These are phyloP conservation scores for Cabera pusaria DNA, from an alignment of 2,888 invertebrate genomes.

Conservation along the genomic window DNA sequence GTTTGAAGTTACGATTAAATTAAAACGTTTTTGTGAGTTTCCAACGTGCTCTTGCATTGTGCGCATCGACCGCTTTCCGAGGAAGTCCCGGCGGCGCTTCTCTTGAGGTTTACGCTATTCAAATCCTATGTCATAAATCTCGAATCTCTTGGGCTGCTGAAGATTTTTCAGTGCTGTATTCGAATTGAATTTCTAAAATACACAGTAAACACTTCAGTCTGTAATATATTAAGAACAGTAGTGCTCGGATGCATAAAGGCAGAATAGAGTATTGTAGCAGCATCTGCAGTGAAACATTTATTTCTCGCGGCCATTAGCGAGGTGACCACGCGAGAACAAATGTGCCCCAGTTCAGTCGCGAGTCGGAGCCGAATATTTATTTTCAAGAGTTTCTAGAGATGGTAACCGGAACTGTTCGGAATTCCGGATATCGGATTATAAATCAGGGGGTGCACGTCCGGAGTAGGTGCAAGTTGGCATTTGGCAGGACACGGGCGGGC, in stretches of 20 bases:
- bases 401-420: conserved; percentile 35
- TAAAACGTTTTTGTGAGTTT: conserved; percentile 39
- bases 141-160: conserved; percentile 12
- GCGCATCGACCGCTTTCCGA: conserved; percentile 13
- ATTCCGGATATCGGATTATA: conserved; percentile 59
- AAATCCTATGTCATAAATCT: conserved; percentile 16
- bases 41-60: conserved; percentile 27
- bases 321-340: conserved; percentile 37
- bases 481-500: conserved; percentile 36
- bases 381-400: conserved; percentile 36
- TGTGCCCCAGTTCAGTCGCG: conserved; percentile 34
- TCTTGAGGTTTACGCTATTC: conserved; percentile 22
- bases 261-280: conserved; percentile 17
- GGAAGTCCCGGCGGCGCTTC: neutral
- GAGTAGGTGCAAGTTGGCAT: conserved; percentile 41
- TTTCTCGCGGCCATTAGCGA: conserved; percentile 36
- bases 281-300: conserved; percentile 37
- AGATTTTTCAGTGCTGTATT: conserved; percentile 13
- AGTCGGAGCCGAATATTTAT: conserved; percentile 34
- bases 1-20: conserved; percentile 43
- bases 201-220: conserved; percentile 12
- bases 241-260: conserved; percentile 11
- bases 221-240: conserved; percentile 13
- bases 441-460: conserved; percentile 57
- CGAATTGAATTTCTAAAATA: conserved; percentile 4